Percentiles rank a stretch among this genome's conserved stretches.
Conservation (phyloP, 2,113 vertebrate genomes). For the Eira barbara region DNA sequence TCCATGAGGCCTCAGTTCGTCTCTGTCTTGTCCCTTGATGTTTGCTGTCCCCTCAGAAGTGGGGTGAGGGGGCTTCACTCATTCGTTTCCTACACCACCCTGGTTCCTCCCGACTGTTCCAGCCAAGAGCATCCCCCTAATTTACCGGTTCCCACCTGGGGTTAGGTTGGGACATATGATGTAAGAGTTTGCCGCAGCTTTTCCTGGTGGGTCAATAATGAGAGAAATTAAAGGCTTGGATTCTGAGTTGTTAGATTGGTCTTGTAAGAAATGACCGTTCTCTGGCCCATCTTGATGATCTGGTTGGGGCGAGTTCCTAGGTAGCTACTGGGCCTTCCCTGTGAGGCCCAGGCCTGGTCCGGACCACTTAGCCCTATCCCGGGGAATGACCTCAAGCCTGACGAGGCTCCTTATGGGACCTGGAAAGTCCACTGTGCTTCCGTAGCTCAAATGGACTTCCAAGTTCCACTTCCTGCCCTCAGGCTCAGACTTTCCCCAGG, state of each 20-base stretch:
- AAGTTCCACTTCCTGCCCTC: not conserved
- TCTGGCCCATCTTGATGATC: not conserved
- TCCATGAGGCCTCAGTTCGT: fast-evolving
- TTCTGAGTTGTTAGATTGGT: not conserved
- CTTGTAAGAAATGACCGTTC: not conserved
- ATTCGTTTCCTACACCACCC: fast-evolving
- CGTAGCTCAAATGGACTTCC: not conserved
- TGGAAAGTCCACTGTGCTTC: not conserved
- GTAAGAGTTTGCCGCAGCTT: not conserved
- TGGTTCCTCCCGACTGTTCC: not conserved
- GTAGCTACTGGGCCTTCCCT: not conserved
- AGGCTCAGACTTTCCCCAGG: not conserved
- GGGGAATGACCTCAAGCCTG: not conserved
- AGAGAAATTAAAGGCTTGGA: not conserved
- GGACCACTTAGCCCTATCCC: fast-evolving
- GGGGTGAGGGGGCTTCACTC: fast-evolving
- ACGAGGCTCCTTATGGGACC: not conserved
- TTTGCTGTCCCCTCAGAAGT: too few relatives aligned
- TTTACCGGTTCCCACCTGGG: not conserved
- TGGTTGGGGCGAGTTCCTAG: too few relatives aligned
- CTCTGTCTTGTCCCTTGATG: not conserved
- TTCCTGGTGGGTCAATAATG: not conserved
- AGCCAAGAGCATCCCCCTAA: not conserved
- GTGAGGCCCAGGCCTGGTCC: not conserved
- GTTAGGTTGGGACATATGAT: not conserved